phyloP scores from a whole-genome alignment of 2,113 vertebrate genomes.

The Brevimyrus niger region DNA sequence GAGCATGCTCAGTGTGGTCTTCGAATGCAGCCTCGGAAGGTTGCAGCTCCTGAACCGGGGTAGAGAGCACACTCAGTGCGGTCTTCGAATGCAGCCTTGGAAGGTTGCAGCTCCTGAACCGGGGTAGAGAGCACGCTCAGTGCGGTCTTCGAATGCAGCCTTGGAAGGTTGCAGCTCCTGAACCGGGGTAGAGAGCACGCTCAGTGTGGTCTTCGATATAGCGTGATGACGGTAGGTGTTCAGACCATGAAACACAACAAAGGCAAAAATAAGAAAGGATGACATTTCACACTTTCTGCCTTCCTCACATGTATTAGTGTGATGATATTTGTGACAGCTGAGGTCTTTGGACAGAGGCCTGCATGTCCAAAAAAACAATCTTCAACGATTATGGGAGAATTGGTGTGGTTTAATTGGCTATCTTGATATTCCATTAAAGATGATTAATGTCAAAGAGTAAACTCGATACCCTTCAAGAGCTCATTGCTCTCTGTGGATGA shows the following conservation, averaged over 20 bases:
- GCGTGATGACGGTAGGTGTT: not conserved
- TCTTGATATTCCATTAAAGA: constrained; percentile 17
- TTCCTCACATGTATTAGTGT: not conserved
- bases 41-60: not conserved
- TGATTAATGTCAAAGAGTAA: constrained; percentile 14
- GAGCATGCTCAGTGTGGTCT: too few relatives aligned
- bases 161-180: not conserved
- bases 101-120: too few relatives aligned
- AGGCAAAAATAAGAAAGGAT: not conserved
- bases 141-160: not conserved
- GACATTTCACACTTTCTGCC: not conserved
- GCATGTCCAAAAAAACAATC: not conserved
- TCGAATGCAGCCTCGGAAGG: not conserved
- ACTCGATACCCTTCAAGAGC: not conserved
- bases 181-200: not conserved
- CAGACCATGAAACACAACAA: not conserved
- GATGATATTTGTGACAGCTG: not conserved
- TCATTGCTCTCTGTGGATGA: not conserved
- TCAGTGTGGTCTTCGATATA: not conserved
- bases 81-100: not conserved
- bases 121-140: too few relatives aligned
- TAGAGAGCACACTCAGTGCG: not conserved
- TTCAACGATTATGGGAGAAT: not conserved
- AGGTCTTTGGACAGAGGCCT: not conserved
- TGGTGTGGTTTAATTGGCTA: constrained; percentile 5